phyloP scores from a whole-genome alignment of 2,888 invertebrate species.

The Hirtodrosophila histrioides region DNA sequence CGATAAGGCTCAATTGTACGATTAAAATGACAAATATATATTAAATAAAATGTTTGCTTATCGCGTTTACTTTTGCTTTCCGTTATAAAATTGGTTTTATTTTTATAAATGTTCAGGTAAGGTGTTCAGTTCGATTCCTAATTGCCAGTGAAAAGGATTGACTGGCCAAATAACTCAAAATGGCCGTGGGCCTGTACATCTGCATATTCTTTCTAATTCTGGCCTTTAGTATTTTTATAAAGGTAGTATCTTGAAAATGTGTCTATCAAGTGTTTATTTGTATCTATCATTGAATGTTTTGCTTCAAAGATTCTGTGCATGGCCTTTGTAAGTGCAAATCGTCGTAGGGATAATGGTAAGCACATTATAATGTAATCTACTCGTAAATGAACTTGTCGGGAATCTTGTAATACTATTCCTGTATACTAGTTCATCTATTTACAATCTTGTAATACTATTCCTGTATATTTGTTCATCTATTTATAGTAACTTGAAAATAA shows the following conservation, averaged over 20 bases:
- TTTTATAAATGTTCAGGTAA: not conserved
- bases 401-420: no score
- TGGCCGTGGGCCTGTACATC: constrained; percentile 30
- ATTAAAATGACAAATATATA: constrained; percentile 35
- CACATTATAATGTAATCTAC: no score
- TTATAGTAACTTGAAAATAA: no score
- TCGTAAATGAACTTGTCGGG: no score
- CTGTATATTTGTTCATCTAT: no score
- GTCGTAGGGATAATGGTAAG: constrained; percentile 30
- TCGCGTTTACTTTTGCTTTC: constrained; percentile 36
- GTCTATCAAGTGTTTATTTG: not conserved
- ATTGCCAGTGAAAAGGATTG: constrained; percentile 23
- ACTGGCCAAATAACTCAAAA: constrained; percentile 2
- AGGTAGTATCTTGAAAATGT: constrained; percentile 11
- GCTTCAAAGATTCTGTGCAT: constrained; percentile 31
- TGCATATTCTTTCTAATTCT: constrained; percentile 34
- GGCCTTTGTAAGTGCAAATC: constrained; percentile 6
- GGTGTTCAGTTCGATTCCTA: constrained; percentile 38
- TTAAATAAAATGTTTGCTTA: constrained; percentile 33
- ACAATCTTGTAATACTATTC: no score
- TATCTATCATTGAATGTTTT: not conserved
- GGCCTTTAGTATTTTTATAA: constrained; percentile 32
- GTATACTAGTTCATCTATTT: no score
- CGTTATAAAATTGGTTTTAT: constrained; percentile 16
- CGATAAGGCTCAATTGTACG: constrained; percentile 54